phyloP scores from a whole-genome alignment of 1,140 invertebrate species.

The Hesperophylax magnus region DNA sequence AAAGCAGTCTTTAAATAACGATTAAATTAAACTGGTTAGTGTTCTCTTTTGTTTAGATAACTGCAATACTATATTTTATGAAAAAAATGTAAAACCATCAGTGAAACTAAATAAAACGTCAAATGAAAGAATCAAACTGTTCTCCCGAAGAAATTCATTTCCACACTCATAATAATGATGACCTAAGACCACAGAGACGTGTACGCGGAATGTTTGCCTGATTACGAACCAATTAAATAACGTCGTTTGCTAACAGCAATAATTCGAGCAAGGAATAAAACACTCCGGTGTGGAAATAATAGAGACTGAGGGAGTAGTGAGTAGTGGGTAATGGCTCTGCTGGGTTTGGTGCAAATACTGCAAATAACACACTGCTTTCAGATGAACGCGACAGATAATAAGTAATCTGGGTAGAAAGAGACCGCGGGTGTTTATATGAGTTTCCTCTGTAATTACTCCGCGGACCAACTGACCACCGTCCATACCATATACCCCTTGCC shows the following conservation, averaged over 20 bases:
- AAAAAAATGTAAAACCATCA: too few relatives aligned
- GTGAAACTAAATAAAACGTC: too few relatives aligned
- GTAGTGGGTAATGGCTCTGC: conserved; percentile 1
- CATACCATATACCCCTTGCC: too few relatives aligned
- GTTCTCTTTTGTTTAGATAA: too few relatives aligned
- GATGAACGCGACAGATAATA: conserved; percentile 42
- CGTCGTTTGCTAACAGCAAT: not conserved
- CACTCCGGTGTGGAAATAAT: not conserved
- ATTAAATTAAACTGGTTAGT: too few relatives aligned
- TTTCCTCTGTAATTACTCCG: conserved; percentile 24
- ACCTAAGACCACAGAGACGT: too few relatives aligned
- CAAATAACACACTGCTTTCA: conserved; percentile 31
- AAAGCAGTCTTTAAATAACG: too few relatives aligned
- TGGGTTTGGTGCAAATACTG: not conserved
- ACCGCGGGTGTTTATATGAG: conserved; percentile 35
- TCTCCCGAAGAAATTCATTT: too few relatives aligned
- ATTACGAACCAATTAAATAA: not conserved
- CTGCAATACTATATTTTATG: too few relatives aligned
- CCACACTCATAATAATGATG: too few relatives aligned
- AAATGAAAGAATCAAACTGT: too few relatives aligned
- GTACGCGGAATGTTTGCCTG: too few relatives aligned
- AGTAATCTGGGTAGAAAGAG: conserved; percentile 41
- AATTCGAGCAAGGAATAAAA: not conserved
- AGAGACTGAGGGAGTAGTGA: not conserved
- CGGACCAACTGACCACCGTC: not conserved